Base-by-base conservation (phyloP, 2,797 vertebrate genomes). In the Neostethus bicornis region DNA sequence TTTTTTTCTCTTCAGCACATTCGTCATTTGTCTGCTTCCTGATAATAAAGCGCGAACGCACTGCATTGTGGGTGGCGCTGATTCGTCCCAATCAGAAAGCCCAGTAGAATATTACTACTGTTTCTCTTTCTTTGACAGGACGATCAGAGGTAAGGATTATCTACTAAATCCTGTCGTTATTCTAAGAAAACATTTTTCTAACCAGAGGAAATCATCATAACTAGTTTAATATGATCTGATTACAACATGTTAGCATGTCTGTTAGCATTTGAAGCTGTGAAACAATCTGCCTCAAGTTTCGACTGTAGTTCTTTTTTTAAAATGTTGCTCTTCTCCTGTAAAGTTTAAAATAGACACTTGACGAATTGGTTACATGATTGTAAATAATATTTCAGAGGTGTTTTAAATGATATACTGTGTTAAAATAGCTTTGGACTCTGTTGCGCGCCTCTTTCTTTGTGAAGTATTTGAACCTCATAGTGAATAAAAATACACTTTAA, bases 21-120 rank as follows among this genome's bases (percentile, higher is more conserved):
- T n/a, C n/a, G n/a, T n/a, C n/a, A n/a, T n/a, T n/a, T n/a, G n/a
- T n/a, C n/a, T n/a, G 1, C 12, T 0, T 0, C 2, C 17, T 9
- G 37, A 75, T 70, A 51, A 67, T 0, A 25, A 0, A 3, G 11
- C 32, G 57, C 50, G 20, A 13, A 0, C 66, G 74, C 70, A 4
- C 23, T 77, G 83, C 74, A 80, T 87, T 83, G 57, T 83, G 81
- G 80, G 64, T 46, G 24, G 79, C 70, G 73, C 73, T 65, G 60
- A 0, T 7, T 26, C 0, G 0, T n/a, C 5, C 32, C 57, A 59
- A 78, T 79, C 55, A 44, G 67, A 77, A 80, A 76, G 3, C 25
- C 25, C 26, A 50, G 3, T 38, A 0, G 10, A 1, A 16, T 1
- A 3, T 24, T 19, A 2, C 5, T 2, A 7, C 34, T 7, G 4